Percentiles rank a stretch among this genome's conserved stretches.
These are phyloP conservation scores for Passer montanus DNA, from an alignment of 2,113 vertebrate species.

Conservation along the genomic window DNA sequence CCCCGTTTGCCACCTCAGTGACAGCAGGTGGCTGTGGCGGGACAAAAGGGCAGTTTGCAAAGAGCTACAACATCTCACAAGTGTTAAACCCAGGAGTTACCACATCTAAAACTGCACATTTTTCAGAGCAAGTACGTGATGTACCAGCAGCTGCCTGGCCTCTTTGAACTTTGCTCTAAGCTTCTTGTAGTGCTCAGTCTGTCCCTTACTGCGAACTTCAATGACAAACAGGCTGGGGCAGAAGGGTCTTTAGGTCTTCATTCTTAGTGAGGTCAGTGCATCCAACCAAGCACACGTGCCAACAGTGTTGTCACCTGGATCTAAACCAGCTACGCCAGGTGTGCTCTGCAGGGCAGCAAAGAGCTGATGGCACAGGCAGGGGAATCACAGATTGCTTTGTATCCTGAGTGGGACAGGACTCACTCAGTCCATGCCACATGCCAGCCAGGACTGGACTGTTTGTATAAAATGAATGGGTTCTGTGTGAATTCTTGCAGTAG, in stretches of 20 bases:
- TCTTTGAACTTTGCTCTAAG: rapidly evolving
- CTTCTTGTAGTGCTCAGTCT: not conserved
- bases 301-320: rapidly evolving
- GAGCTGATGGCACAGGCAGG: rapidly evolving
- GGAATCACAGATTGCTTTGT: not conserved
- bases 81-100: not conserved
- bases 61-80: not conserved
- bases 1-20: not conserved
- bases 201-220: not conserved
- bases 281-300: not conserved
- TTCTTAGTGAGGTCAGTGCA: not conserved
- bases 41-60: not conserved
- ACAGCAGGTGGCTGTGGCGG: not conserved
- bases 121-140: not conserved
- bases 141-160: not conserved
- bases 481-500: not conserved
- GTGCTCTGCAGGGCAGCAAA: not conserved
- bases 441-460: not conserved
- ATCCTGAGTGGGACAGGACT: not conserved
- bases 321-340: not conserved
- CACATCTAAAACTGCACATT: not conserved
- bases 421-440: too few species aligned
- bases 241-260: rapidly evolving
- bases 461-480: not conserved
- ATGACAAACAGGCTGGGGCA: not conserved